phyloP scores from a whole-genome alignment of 2,797 vertebrate species.

The Anguilla obscura region DNA sequence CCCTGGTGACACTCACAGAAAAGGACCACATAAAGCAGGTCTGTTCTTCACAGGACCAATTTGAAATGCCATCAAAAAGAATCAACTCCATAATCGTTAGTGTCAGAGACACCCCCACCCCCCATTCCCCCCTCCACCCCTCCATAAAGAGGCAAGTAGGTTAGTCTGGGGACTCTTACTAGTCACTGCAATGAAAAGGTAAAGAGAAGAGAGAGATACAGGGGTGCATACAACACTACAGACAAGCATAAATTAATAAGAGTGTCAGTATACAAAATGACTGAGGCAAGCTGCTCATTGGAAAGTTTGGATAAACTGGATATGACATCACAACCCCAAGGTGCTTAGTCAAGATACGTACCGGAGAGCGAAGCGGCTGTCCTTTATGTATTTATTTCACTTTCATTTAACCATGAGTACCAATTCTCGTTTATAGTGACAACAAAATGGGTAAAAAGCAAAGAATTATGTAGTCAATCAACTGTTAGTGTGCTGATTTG shows the following conservation, averaged over 20 bases:
- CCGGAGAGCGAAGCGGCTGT: not conserved
- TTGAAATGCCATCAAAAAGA: constrained; percentile 10
- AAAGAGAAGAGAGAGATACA: not conserved
- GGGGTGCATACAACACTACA: not conserved
- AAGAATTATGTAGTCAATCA: not conserved
- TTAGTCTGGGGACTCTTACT: not conserved
- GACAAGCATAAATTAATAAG: not conserved
- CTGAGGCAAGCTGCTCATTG: not conserved
- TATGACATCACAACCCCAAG: not conserved
- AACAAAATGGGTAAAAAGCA: not conserved
- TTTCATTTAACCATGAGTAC: not conserved
- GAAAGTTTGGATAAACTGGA: not conserved
- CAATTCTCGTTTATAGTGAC: not conserved
- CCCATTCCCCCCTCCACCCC: not conserved
- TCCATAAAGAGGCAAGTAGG: not conserved
- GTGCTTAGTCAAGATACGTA: not conserved
- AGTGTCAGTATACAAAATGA: not conserved
- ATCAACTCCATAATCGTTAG: constrained; percentile 12
- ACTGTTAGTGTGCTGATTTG: not conserved
- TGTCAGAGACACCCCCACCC: not conserved
- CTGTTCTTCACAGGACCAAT: not conserved
- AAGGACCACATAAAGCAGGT: not conserved
- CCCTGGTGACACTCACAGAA: not conserved
- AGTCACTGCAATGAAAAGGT: not conserved
- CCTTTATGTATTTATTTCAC: not conserved